Evolutionary conservation across 2,797 vertebrate genomes (phyloP), one percentile per base, ranked within the genome.

Genomic region (Cossypha dichroa): DNA sequence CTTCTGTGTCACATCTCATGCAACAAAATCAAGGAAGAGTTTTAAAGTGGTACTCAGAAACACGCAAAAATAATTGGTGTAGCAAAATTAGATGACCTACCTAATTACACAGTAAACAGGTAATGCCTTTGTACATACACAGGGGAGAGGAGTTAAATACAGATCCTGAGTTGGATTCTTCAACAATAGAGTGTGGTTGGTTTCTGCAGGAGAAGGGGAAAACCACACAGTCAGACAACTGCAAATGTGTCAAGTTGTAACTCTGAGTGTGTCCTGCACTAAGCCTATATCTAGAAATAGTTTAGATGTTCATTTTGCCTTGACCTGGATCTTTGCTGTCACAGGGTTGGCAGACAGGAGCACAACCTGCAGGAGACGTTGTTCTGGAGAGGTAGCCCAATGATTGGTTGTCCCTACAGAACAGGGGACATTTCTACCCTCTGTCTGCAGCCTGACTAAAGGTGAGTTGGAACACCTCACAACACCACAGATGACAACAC

Each of bases 211-310:
- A 64, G 54, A 56, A 56, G 29, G 10, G 22, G 14, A 63, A 70
- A 85, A 36, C 9, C 0, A 0, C 29, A 13, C 8, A 36, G 31
- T 15, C 7, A 4, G 23, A 33, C 38, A 60, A 33, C 31, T 29
- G 12, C 15, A 68, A 72, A 56, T 0, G 0, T 1, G 3, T 15
- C 3, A 1, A 12, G 36, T 48, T 3, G 0, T 36, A 46, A 49
- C 34, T 75, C 28, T 82, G 33, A 1, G 0, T 0, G 0, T 66
- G 21, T 8, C 7, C 8, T 25, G 20, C 31, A 13, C 19, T 31
- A 56, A 68, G n/a, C 33, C 33, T 75, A 10, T 26, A 36, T 38
- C 8, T 33, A 52, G n/a, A 49, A 58, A 52, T 26, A 58, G 6
- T 49, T 69, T 9, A 49, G 26, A 17, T 1, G 2, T 52, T 69